phyloP scores from a whole-genome alignment of 2,113 vertebrate species.

The Notiomystis cincta region DNA sequence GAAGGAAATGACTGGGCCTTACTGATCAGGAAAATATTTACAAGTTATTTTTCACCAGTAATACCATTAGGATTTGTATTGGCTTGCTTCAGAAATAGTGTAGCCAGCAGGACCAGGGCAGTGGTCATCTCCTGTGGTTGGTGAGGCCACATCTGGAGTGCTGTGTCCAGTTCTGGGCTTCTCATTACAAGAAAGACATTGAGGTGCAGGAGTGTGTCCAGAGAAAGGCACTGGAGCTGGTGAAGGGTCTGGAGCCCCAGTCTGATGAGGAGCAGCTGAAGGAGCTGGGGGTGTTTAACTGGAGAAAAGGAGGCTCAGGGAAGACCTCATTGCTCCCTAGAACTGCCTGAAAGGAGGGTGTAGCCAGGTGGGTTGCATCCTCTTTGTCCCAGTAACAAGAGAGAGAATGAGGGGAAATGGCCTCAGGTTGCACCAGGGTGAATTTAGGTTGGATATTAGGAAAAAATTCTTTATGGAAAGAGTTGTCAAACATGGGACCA shows the following conservation, averaged over 20 bases:
- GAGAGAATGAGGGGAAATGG: background rate
- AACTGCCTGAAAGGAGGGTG: background rate
- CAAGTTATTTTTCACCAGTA: background rate
- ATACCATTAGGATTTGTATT: background rate
- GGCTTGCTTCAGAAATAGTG: background rate
- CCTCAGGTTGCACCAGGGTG: background rate
- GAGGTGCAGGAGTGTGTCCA: background rate
- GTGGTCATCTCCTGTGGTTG: background rate
- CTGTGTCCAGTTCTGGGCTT: background rate
- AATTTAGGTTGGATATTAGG: background rate
- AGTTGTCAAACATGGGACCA: background rate
- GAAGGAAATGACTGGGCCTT: constrained; percentile 8
- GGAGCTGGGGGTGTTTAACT: background rate
- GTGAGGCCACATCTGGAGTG: background rate
- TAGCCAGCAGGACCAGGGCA: background rate
- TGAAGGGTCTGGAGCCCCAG: background rate
- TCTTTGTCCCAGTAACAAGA: background rate
- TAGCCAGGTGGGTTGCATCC: background rate
- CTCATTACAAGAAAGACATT: background rate
- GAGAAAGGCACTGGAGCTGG: rapidly evolving
- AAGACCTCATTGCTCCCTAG: background rate
- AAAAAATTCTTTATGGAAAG: background rate
- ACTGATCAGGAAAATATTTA: constrained; percentile 53
- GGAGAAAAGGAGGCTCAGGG: background rate
- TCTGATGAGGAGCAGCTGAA: background rate